Conservation (phyloP, 1,140 invertebrate species). For the Physella acuta region DNA sequence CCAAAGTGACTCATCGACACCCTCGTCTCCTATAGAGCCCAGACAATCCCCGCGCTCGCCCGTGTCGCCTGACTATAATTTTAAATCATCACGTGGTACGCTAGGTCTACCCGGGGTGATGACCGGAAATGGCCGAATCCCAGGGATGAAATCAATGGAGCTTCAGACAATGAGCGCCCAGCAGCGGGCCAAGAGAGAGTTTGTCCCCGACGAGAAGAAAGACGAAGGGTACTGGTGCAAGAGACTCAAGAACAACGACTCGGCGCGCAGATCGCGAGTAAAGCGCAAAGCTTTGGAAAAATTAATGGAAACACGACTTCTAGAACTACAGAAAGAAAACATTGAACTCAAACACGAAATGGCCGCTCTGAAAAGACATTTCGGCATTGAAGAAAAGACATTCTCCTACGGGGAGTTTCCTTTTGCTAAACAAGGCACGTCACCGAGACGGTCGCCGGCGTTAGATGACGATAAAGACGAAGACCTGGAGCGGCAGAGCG, state of each 20-base stretch:
- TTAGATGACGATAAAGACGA: background rate
- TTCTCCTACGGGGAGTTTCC: background rate
- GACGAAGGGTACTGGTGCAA: conserved; percentile 41
- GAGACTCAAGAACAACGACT: conserved; percentile 42
- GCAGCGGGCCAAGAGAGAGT: conserved; percentile 35
- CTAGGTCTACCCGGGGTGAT: too few species aligned
- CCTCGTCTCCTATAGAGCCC: too few species aligned
- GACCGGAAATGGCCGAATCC: background rate
- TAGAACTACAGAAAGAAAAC: conserved; percentile 38
- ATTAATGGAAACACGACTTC: conserved; percentile 32
- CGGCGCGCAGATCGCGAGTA: conserved; percentile 38
- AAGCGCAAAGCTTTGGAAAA: conserved; percentile 41
- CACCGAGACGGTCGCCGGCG: background rate
- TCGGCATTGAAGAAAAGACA: background rate
- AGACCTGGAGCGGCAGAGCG: conserved; percentile 16
- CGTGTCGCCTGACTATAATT: too few species aligned
- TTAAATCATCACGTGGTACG: too few species aligned
- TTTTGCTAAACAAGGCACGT: background rate
- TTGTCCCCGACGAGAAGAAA: conserved; percentile 41
- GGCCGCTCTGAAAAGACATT: conserved; percentile 26
- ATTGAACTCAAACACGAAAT: conserved; percentile 35
- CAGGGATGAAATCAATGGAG: background rate
- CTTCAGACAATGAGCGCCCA: background rate
- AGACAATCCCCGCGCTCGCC: too few species aligned
- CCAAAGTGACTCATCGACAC: too few species aligned